Evolutionary conservation across 2,797 vertebrate species (phyloP), one percentile per base, ranked within the genome.

Genomic region (Lithobates sylvaticus): DNA sequence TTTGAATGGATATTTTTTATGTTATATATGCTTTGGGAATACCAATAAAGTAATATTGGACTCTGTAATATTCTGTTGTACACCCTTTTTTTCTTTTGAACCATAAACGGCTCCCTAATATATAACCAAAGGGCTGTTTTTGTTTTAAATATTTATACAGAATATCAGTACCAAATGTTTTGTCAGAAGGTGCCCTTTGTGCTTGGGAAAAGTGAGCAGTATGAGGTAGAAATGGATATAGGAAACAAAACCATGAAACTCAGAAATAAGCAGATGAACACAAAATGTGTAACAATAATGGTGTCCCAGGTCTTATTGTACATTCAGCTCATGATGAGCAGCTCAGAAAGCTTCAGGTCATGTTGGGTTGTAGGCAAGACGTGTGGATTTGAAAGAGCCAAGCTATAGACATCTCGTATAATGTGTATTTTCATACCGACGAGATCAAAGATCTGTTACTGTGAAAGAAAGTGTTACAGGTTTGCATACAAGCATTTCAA

Each of bases 401-500:
- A 78, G 76, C 50, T 78, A 27, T 32, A 85, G 68, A 79, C 47
- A 85, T 85, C n/a, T 42, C 26, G 18, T 6, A 85, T 67, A 75
- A 85, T 85, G n/a, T 75, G 71, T 65, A 75, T 65, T 83, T 83
- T 75, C 71, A 65, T 79, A 85, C 76, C 21, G 21, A 39, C 47
- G 27, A 64, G 76, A 85, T 79, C 84, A 85, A 85, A 85, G 76
- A 73, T 74, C 67, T 74, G 26, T 84, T 79, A 36, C 76, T 73
- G 69, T 85, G 69, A 85, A 85, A 85, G 23, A 54, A 44, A 83
- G 73, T 73, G 27, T 85, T 79, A 65, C 69, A 85, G 84, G 84
- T 78, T 85, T 79, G 76, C 76, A 85, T 85, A 79, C 61, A 79
- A 79, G 79, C 76, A 73, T 71, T 79, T 79, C 34, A 79, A 74